phyloP scores from a whole-genome alignment of 2,888 invertebrate species.

The Pinctada fucata region DNA sequence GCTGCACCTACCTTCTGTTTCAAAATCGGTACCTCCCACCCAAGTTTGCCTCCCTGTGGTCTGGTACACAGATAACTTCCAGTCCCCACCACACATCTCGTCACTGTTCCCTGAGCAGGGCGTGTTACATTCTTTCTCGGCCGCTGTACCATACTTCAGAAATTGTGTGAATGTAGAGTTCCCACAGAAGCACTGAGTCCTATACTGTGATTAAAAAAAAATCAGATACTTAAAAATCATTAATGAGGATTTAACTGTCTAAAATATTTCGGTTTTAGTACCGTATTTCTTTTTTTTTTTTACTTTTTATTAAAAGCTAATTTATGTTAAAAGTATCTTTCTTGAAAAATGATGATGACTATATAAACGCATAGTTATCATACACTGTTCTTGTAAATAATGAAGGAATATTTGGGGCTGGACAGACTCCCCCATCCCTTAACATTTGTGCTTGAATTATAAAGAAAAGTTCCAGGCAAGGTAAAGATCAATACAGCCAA shows the following conservation, averaged over 20 bases:
- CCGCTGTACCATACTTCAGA: not conserved
- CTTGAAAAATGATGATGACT: too few relatives aligned
- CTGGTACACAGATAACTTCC: slow-evolving; percentile 18
- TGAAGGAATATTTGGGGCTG: too few relatives aligned
- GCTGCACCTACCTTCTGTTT: not conserved
- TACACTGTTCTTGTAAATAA: too few relatives aligned
- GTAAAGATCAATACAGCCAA: too few relatives aligned
- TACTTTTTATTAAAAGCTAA: too few relatives aligned
- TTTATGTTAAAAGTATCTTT: not conserved
- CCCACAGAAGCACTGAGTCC: slow-evolving; percentile 26
- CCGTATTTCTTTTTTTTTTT: too few relatives aligned
- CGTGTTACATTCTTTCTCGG: not conserved
- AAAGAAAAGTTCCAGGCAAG: too few relatives aligned
- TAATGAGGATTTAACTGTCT: too few relatives aligned
- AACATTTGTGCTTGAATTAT: too few relatives aligned
- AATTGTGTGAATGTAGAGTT: not conserved
- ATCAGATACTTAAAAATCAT: not conserved
- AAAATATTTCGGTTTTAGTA: too few relatives aligned
- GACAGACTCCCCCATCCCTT: too few relatives aligned
- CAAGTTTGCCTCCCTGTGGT: slow-evolving; percentile 16
- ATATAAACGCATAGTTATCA: too few relatives aligned
- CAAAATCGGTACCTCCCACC: slow-evolving; percentile 22
- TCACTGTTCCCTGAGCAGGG: slow-evolving; percentile 11
- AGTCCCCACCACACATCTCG: slow-evolving; percentile 19
- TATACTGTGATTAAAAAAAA: slow-evolving; percentile 8